Evolutionary conservation across 2,113 vertebrate genomes (phyloP), one percentile per base, ranked within the genome.

Genomic region (Barnardius zonarius): DNA sequence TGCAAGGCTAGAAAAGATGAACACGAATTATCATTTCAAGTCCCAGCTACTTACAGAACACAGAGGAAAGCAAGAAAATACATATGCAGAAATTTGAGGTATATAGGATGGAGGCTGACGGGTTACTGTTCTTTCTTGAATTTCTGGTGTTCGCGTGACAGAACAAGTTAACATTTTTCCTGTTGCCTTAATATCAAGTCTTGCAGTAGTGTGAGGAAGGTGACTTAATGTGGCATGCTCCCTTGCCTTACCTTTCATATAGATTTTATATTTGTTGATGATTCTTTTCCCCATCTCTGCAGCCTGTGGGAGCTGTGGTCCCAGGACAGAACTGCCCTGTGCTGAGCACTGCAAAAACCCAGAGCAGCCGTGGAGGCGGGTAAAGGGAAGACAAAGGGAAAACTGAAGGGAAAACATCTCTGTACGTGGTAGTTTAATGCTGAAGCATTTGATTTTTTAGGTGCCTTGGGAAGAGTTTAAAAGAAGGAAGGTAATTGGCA

Each of bases 1-100:
- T 96, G 31, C 77, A 66, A 76, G 86, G 80, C 91, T 95, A 1
- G 8, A n/a, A 93, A 57, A 85, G 83, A 93, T 69, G 93, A 93
- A 79, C 74, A 43, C 2, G 17, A 85, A 68, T 85, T 94, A 86
- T 77, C 49, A 77, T 96, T 95, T 96, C 64, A 84, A 69, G 83
- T 91, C 66, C 62, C 92, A 86, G 30, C 51, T 82, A 59, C 83
- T 59, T 37, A 25, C 11, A 63, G 61, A 83, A 81, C 48, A 44
- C 24, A 78, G 94, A 79, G 12, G 11, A 75, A 86, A 78, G n/a
- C 30, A 79, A 49, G 52, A 69, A 66, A 86, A 85, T 27, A 25
- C 19, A 12, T 6, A 18, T 2, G 3, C 51, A 39, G 62, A 48
- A 66, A 27, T 78, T 81, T 9, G 48, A 70, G 86, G 41, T 19